Evolutionary conservation across 1,140 invertebrate species (phyloP).

Genomic region (Thaumetopoea pityocampa): DNA sequence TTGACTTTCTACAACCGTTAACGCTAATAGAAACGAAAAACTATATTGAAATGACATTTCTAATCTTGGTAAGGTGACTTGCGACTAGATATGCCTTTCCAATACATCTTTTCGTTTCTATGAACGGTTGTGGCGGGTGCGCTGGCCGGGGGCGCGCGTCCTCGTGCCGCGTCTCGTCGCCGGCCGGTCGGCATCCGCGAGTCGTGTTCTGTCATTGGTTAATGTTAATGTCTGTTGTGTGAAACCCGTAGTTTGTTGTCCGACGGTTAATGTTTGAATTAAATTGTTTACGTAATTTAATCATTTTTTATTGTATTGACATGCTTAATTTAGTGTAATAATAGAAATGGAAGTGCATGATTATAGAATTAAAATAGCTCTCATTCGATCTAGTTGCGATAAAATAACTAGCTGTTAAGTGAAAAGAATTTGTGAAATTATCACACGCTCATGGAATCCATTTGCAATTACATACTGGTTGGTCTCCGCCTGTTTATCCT

Average conservation of each 20-base stretch:
- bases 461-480: slow-evolving; percentile 34
- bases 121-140: too few relatives aligned
- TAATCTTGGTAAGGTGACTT: too few relatives aligned
- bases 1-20: too few relatives aligned
- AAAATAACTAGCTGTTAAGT: slow-evolving; percentile 60
- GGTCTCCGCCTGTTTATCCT: slow-evolving; percentile 52
- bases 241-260: slow-evolving; percentile 69
- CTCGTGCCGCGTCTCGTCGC: too few relatives aligned
- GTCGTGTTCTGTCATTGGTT: slow-evolving; percentile 33
- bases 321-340: slow-evolving; percentile 69
- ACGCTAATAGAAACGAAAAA: too few relatives aligned
- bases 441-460: slow-evolving; percentile 37
- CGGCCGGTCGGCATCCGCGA: slow-evolving; percentile 14
- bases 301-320: slow-evolving; percentile 72
- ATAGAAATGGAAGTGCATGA: slow-evolving; percentile 65
- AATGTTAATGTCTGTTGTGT: slow-evolving; percentile 56
- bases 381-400: slow-evolving; percentile 36
- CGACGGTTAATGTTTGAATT: slow-evolving; percentile 69
- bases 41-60: too few relatives aligned
- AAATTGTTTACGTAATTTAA: slow-evolving; percentile 71
- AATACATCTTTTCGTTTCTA: too few relatives aligned
- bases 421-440: slow-evolving; percentile 27
- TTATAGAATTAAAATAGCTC: slow-evolving; percentile 59
- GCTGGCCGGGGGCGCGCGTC: too few relatives aligned
- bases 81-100: too few relatives aligned